phyloP scores from a whole-genome alignment of 2,797 vertebrate genomes.

The Neolamprologus multifasciatus region DNA sequence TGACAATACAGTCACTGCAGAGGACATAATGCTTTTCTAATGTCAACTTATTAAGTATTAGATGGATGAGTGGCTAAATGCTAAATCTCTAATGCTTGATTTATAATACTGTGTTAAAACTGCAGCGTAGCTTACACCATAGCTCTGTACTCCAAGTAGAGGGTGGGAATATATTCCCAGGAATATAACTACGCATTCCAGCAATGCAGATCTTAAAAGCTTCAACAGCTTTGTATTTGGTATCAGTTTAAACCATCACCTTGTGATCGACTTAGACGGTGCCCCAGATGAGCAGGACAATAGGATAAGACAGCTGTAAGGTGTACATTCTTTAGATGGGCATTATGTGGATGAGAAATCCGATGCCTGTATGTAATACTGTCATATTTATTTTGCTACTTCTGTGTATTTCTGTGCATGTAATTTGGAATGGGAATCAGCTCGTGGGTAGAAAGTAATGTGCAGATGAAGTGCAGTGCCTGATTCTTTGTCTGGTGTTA shows the following conservation, averaged over 20 bases:
- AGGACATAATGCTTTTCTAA: not conserved
- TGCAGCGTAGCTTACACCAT: not conserved
- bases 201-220: not conserved
- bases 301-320: not conserved
- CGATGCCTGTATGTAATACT: slow-evolving; percentile 9
- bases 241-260: not conserved
- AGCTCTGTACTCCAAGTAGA: not conserved
- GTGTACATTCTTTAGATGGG: slow-evolving; percentile 9
- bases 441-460: slow-evolving; percentile 32
- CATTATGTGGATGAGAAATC: slow-evolving; percentile 40
- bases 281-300: not conserved
- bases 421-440: slow-evolving; percentile 55
- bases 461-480: slow-evolving; percentile 60
- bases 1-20: not conserved
- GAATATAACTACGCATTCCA: not conserved
- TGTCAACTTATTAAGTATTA: slow-evolving; percentile 23
- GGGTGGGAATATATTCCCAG: not conserved
- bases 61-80: not conserved
- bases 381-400: slow-evolving; percentile 25
- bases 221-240: accelerated
- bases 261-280: not conserved
- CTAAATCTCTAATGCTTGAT: not conserved
- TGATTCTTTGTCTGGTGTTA: slow-evolving; percentile 56
- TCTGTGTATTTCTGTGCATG: slow-evolving; percentile 16
- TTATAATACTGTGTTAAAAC: not conserved